phyloP scores from a whole-genome alignment of 2,113 vertebrate genomes.

The Prietella phreatophila region DNA sequence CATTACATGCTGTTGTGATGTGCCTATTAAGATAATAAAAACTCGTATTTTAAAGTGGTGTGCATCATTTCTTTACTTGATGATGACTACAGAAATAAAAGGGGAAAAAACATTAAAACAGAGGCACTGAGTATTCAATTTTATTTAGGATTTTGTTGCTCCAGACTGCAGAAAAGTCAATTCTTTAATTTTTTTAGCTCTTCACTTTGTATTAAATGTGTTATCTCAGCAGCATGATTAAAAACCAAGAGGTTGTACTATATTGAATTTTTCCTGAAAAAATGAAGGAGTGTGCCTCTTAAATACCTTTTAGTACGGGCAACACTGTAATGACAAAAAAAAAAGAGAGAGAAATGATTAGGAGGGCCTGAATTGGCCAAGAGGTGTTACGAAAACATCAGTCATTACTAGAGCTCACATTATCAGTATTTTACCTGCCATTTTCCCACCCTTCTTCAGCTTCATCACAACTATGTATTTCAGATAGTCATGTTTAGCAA shows the following conservation, averaged over 20 bases:
- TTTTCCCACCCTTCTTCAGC: conserved; percentile 3
- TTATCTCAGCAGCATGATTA: conserved; percentile 68
- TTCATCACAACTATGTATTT: conserved; percentile 5
- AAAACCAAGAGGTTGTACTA: conserved; percentile 69
- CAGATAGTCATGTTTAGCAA: background rate
- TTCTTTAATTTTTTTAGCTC: conserved; percentile 74
- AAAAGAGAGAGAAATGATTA: conserved; percentile 61
- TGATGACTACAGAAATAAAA: background rate
- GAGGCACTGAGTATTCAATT: conserved; percentile 88
- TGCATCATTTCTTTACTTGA: conserved; percentile 19
- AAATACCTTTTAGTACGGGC: conserved; percentile 87
- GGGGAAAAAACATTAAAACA: conserved; percentile 59
- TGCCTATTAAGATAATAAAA: conserved; percentile 51
- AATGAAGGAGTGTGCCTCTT: conserved; percentile 80
- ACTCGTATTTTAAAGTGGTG: conserved; percentile 2
- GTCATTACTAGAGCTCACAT: conserved; percentile 23
- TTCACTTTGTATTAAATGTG: conserved; percentile 56
- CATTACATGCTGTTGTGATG: conserved; percentile 43
- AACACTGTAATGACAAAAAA: conserved; percentile 73
- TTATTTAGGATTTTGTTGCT: conserved; percentile 98
- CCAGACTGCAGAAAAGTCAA: conserved; percentile 98
- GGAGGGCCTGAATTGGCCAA: conserved; percentile 79
- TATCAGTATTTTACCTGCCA: conserved; percentile 10
- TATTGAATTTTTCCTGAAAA: conserved; percentile 71
- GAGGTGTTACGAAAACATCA: conserved; percentile 55